Conservation (phyloP, 2,797 vertebrate genomes). For the Ctenopoma kingsleyae region DNA sequence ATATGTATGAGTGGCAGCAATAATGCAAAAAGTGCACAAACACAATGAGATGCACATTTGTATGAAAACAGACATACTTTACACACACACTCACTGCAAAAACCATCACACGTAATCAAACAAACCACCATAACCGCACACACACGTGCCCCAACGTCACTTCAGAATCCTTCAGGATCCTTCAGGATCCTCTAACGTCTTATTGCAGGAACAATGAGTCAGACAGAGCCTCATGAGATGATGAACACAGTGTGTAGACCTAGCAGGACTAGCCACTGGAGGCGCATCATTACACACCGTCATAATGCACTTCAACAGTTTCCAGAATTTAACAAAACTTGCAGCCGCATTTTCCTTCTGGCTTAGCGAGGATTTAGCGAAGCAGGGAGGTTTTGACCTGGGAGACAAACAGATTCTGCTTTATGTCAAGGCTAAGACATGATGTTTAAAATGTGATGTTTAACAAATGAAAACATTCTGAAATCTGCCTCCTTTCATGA, state of each 20-base stretch:
- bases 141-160: slow-evolving; percentile 5
- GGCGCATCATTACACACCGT: neutral
- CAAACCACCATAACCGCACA: slow-evolving; percentile 9
- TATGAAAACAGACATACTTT: slow-evolving; percentile 17
- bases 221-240: neutral
- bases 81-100: slow-evolving; percentile 2
- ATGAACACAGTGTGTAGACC: slow-evolving; percentile 18
- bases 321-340: slow-evolving; percentile 30
- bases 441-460: slow-evolving; percentile 25
- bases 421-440: slow-evolving; percentile 24
- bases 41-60: neutral
- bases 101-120: slow-evolving; percentile 1
- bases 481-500: slow-evolving; percentile 26
- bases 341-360: slow-evolving; percentile 24
- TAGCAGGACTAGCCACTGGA: slow-evolving; percentile 21
- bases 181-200: neutral
- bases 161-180: slow-evolving; percentile 40
- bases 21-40: slow-evolving; percentile 1
- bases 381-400: slow-evolving; percentile 26
- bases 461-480: slow-evolving; percentile 34
- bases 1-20: neutral
- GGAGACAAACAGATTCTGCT: slow-evolving; percentile 18
- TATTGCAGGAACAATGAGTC: slow-evolving; percentile 6
- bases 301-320: slow-evolving; percentile 66
- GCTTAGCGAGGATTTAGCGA: slow-evolving; percentile 41